Evolutionary conservation across 64 coral and sea anemone genomes (phyloP), one percentile per base, ranked within the genome.

Genomic region (Astreopora myriophthalma): DNA sequence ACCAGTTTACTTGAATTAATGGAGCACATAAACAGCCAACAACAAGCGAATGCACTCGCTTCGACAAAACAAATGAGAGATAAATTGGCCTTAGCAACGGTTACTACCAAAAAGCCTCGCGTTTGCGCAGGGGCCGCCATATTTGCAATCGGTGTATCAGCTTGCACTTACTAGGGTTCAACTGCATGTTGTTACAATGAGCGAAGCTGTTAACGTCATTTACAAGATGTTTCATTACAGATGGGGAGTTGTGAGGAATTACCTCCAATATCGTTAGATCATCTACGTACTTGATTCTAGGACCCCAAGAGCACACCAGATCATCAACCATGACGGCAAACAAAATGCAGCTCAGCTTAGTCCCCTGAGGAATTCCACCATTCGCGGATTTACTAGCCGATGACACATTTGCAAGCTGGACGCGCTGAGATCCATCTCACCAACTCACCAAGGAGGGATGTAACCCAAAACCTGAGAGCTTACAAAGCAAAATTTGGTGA

Each of bases 371-470:
- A n/a, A n/a, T 51, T 23, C 76, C 40, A 23, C 28, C 31, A 23
- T 27, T 28, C 26, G 78, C 34, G 20, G 11, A 57, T 5, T 13
- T 6, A 74, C 9, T 13, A 2, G 68, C 14, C 34, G 85, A 88
- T 17, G 69, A 48, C 31, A 24, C 2, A 16, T n/a, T n/a, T n/a
- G n/a, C n/a, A 73, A 88, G 23, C 35, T 36, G 69, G 13, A 80
- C 75, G 35, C 38, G 14, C 35, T 65, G 88, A 28, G 73, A 68
- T 5, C 44, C 58, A 5, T 74, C 35, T 2, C 79, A 23, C 88
- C 72, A 90, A 1, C 88, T 72, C 16, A 90, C 48, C 38, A 79
- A 55, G 73, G 44, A 49, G 8, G 88, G 88, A 25, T 90, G 75
- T 19, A 90, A 62, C 1, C 51, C 55, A 75, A 8, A 88, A 37